Evolutionary conservation across 37 sponge, comb jelly and placozoan species (phyloP).

Genomic region (Spongilla lacustris): DNA sequence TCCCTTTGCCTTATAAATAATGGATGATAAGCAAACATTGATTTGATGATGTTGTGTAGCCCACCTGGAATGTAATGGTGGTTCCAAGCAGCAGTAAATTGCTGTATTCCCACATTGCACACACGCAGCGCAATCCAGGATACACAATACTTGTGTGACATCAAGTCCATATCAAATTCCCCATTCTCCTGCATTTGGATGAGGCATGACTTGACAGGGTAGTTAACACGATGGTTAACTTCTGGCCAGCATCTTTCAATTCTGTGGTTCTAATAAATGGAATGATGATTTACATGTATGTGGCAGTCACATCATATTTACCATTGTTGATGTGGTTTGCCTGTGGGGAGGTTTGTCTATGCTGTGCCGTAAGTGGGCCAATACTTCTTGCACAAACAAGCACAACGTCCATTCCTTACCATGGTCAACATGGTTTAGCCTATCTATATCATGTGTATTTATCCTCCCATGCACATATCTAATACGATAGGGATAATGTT

Average conservation of each 20-base stretch:
- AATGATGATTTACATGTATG: neutral
- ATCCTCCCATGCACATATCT: no score
- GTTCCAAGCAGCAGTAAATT: no score
- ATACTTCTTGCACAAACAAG: conserved; percentile 52
- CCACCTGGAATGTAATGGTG: no score
- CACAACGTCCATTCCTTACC: conserved; percentile 55
- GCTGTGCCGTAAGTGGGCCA: conserved; percentile 27
- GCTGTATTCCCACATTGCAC: neutral
- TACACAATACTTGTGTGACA: conserved; percentile 34
- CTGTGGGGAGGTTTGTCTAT: conserved; percentile 18
- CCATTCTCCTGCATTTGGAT: conserved; percentile 13
- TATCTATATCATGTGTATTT: no score
- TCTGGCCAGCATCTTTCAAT: conserved; percentile 56
- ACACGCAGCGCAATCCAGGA: conserved; percentile 43
- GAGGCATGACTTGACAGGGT: conserved; percentile 44
- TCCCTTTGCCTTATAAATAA: conserved; percentile 1
- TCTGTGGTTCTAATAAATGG: conserved; percentile 25
- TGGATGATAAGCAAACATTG: neutral
- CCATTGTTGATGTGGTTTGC: conserved; percentile 33
- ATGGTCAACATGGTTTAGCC: no score
- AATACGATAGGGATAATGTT: no score
- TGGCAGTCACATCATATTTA: neutral
- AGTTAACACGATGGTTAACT: conserved; percentile 44
- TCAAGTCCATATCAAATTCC: conserved; percentile 13
- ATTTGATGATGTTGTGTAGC: no score